Conservation (phyloP, 2,888 invertebrate species). For the Nycteola revayana region DNA sequence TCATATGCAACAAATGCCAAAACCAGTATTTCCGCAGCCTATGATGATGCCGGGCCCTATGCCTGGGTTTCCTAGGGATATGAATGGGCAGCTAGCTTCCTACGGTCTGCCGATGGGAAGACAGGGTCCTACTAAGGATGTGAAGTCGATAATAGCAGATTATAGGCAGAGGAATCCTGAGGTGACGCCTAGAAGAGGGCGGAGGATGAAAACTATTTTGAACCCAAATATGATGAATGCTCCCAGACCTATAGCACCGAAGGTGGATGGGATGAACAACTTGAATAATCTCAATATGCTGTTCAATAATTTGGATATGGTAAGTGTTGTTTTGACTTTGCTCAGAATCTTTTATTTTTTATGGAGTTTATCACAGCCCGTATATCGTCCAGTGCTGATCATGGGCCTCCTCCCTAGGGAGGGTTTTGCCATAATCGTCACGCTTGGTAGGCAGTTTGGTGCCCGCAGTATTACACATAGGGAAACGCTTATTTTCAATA, state of each 20-base stretch:
- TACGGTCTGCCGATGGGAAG: constrained; percentile 82
- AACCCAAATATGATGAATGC: constrained; percentile 72
- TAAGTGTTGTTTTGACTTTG: constrained; percentile 50
- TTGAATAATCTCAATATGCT: constrained; percentile 65
- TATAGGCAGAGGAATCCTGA: constrained; percentile 90
- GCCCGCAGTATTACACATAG: too few relatives aligned
- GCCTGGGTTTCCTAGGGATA: constrained; percentile 68
- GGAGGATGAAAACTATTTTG: constrained; percentile 81
- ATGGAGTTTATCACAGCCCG: too few relatives aligned
- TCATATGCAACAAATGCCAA: constrained; percentile 68
- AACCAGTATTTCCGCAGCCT: constrained; percentile 67
- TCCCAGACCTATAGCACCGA: constrained; percentile 70
- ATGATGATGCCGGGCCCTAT: constrained; percentile 68
- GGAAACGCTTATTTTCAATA: too few relatives aligned
- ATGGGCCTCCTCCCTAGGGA: too few relatives aligned
- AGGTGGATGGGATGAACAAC: constrained; percentile 56
- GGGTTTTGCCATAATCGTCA: too few relatives aligned
- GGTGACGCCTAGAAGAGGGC: constrained; percentile 85
- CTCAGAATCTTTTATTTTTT: too few relatives aligned
- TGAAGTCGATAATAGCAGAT: constrained; percentile 91
- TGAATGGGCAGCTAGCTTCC: constrained; percentile 83
- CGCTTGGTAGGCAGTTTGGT: too few relatives aligned
- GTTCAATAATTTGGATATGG: constrained; percentile 77
- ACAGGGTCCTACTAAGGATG: constrained; percentile 90
- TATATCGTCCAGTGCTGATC: too few relatives aligned